These are phyloP conservation scores for Plebejus melissa DNA, from an alignment of 2,888 invertebrate species.

Conservation along the genomic window DNA sequence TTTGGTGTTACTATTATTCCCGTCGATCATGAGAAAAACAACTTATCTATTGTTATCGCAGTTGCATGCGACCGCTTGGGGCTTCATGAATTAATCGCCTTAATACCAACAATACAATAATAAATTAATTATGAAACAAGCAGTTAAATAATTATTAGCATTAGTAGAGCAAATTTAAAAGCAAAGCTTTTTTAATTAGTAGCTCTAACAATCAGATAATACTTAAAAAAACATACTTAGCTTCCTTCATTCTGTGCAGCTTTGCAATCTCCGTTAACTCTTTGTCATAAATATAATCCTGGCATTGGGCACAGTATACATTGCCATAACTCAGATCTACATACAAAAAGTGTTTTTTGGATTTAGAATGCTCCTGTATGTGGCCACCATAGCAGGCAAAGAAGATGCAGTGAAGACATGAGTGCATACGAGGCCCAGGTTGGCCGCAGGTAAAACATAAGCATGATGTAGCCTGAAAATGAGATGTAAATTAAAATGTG, in stretches of 20 bases:
- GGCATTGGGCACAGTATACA: slow-evolving; percentile 92
- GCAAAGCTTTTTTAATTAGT: background rate
- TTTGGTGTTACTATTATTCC: no score
- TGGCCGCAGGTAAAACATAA: slow-evolving; percentile 90
- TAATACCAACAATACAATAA: background rate
- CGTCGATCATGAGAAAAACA: no score
- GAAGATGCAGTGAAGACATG: slow-evolving; percentile 94
- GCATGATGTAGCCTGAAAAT: slow-evolving; percentile 85
- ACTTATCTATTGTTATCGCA: no score
- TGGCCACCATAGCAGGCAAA: slow-evolving; percentile 95
- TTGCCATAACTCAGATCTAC: slow-evolving; percentile 94
- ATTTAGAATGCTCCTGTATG: slow-evolving; percentile 90
- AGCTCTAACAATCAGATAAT: background rate
- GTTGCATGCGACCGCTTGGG: no score
- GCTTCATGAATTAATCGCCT: background rate
- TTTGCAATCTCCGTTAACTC: slow-evolving; percentile 81
- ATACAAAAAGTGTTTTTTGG: slow-evolving; percentile 89
- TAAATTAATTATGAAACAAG: background rate
- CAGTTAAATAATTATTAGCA: background rate
- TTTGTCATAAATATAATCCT: slow-evolving; percentile 94
- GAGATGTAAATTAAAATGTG: background rate
- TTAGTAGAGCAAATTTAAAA: background rate
- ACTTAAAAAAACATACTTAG: slow-evolving; percentile 61
- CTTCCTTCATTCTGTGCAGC: slow-evolving; percentile 75
- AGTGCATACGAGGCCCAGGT: slow-evolving; percentile 88